Percentiles rank a stretch among this genome's conserved stretches.
These are phyloP conservation scores for Wiebesia pumilae DNA, from an alignment of 1,140 invertebrate species.

Conservation along the genomic window DNA sequence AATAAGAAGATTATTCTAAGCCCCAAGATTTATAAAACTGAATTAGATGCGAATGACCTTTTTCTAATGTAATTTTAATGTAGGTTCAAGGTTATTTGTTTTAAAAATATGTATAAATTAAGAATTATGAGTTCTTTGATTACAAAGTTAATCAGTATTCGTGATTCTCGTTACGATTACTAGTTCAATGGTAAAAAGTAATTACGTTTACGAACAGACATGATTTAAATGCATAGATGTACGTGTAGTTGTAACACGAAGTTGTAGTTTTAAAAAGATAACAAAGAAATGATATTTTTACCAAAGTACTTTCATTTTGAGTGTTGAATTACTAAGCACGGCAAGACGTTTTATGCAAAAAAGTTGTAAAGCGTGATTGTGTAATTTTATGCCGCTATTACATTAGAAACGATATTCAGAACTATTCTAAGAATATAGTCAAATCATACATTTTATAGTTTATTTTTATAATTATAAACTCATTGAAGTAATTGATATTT, in stretches of 20 bases:
- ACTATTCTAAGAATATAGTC: background rate
- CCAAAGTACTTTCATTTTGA: background rate
- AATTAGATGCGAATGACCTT: background rate
- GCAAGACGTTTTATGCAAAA: background rate
- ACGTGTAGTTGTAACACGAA: background rate
- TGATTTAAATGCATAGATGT: background rate
- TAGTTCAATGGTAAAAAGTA: background rate
- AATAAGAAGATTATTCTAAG: background rate
- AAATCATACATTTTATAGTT: conserved; percentile 4
- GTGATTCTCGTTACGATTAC: background rate
- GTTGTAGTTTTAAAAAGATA: background rate
- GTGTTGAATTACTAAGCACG: background rate
- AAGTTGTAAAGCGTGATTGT: background rate
- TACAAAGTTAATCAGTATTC: background rate
- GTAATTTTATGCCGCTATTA: background rate
- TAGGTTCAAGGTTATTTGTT: background rate
- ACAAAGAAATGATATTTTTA: background rate
- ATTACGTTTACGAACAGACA: background rate
- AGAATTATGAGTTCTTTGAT: background rate
- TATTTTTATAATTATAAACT: background rate
- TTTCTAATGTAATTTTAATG: background rate
- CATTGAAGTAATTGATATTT: background rate
- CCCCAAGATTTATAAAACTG: background rate
- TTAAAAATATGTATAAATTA: background rate
- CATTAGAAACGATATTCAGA: background rate